Evolutionary conservation across 2,888 invertebrate species (phyloP).

Genomic region (Phalera bucephala): DNA sequence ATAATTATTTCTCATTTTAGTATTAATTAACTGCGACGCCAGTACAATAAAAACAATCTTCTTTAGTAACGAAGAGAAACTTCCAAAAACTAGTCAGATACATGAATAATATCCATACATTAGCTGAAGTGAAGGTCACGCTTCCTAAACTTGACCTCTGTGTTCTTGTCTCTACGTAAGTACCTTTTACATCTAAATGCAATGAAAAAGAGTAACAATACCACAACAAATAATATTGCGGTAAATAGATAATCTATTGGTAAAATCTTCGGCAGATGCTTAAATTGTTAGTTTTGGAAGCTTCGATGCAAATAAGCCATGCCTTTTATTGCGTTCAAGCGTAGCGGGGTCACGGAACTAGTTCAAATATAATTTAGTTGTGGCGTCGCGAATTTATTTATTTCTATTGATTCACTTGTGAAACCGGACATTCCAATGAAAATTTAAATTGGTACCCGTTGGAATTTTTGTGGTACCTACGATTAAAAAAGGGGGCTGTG

Average conservation of each 20-base stretch:
- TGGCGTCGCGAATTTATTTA: constrained; percentile 39
- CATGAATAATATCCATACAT: too few species aligned
- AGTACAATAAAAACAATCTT: too few species aligned
- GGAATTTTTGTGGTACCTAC: too few species aligned
- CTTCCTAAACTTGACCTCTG: not conserved
- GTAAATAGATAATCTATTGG: constrained; percentile 24
- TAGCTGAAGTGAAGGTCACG: not conserved
- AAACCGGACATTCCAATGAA: constrained; percentile 21
- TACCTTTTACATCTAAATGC: too few species aligned
- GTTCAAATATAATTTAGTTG: constrained; percentile 64
- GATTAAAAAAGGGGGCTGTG: too few species aligned
- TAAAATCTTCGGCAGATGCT: constrained; percentile 38
- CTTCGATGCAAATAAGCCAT: constrained; percentile 56
- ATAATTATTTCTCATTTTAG: too few species aligned
- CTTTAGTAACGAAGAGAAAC: too few species aligned
- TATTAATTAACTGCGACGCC: too few species aligned
- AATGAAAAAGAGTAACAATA: constrained; percentile 28
- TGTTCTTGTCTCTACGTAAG: too few species aligned
- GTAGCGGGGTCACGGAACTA: constrained; percentile 78
- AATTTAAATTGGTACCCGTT: constrained; percentile 15
- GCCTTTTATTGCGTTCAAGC: constrained; percentile 66
- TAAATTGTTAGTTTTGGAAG: constrained; percentile 45
- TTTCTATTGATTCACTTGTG: constrained; percentile 28
- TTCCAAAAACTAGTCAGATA: too few species aligned
- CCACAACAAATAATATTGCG: constrained; percentile 27